Evolutionary conservation across 2,888 invertebrate genomes (phyloP), one percentile per base, ranked within the genome.

Genomic region (Nomada hirtipes): DNA sequence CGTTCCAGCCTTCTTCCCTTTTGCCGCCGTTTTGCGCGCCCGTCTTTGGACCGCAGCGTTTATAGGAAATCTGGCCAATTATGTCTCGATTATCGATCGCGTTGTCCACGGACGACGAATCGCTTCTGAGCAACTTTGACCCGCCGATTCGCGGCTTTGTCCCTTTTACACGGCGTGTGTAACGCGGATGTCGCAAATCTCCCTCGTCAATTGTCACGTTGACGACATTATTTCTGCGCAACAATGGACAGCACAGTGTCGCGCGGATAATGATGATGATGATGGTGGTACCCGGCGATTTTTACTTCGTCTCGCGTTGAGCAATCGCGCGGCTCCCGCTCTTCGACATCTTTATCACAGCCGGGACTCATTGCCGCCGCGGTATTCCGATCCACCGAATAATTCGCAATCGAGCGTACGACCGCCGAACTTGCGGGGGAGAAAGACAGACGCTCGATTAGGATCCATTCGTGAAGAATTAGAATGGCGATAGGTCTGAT

Each of bases 111-210:
- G 4, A n/a, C 26, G 67, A 71, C 9, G 63, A 53, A 53, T 69
- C 52, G 52, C 10, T 4, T 29, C 20, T 50, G 53, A 70, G 64
- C 50, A 61, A 75, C 71, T 67, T 53, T 4, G 61, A 59, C 65
- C 67, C 68, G 55, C 55, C 70, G 65, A 75, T 53, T 70, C 65
- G 44, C 63, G 55, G 47, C 26, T 59, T 60, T 60, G 1, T 7
- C 36, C 7, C 4, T 7, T 36, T 7, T 7, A 7, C 29, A 29
- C 74, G 78, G 82, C 18, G 57, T 13, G 52, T 18, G 55, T 52
- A 57, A 20, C 55, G 79, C n/a, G 36, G 59, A 79, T 79, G 75
- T 79, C 68, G 82, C 80, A 82, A 82, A 64, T 69, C 44, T 53
- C 63, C 42, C 42, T n/a, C 67, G 61, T 78, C 67, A 75, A 55